phyloP scores from a whole-genome alignment of 2,797 vertebrate genomes.

The Trachurus trachurus region DNA sequence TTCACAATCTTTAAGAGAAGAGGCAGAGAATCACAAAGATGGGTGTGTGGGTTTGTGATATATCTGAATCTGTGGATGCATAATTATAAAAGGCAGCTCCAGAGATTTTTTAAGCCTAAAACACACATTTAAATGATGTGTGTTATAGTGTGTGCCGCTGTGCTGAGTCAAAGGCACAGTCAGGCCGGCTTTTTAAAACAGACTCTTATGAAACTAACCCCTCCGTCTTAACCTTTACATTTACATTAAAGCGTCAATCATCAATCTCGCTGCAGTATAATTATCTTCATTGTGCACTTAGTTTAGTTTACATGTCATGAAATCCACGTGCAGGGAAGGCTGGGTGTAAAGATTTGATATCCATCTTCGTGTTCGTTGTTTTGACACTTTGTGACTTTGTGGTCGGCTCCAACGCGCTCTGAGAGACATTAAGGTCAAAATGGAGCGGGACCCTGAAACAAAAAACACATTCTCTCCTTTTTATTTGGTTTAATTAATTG shows the following conservation, averaged over 20 bases:
- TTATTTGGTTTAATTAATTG: no score
- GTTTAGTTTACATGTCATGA: background rate
- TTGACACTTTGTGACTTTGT: background rate
- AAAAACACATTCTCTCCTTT: no score
- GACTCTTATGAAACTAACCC: background rate
- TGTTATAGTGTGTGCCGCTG: background rate
- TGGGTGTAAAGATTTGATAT: background rate
- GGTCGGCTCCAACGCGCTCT: no score
- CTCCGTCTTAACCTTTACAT: background rate
- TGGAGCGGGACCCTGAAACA: no score
- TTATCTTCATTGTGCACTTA: background rate
- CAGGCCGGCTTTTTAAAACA: background rate
- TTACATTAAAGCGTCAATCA: background rate
- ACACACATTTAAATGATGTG: background rate
- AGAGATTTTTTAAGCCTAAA: background rate
- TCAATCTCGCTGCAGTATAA: background rate
- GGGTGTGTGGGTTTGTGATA: background rate
- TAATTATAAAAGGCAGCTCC: background rate
- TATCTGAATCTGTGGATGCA: background rate
- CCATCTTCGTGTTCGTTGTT: background rate
- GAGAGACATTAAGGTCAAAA: no score
- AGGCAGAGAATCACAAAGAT: background rate
- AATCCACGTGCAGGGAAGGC: background rate
- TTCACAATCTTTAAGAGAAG: slow-evolving; percentile 7
- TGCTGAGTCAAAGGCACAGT: background rate